Percentiles rank a stretch among this genome's conserved stretches.
Evolutionary conservation across 2,888 invertebrate species (phyloP).

Genomic region (Drosophila aldrichi): DNA sequence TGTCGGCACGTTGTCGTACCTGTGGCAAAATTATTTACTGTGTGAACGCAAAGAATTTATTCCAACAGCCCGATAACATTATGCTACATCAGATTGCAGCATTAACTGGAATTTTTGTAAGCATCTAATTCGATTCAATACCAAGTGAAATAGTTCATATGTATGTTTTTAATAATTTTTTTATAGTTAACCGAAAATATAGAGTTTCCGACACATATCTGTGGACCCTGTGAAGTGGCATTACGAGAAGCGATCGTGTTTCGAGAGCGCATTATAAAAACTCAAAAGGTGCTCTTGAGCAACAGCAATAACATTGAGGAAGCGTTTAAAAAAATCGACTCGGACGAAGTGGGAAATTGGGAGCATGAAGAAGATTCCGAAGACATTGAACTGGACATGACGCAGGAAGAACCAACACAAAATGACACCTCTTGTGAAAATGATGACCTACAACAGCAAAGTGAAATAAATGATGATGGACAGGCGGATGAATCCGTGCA

Average conservation of each 20-base stretch:
- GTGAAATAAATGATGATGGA: neutral
- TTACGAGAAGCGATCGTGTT: constrained; percentile 59
- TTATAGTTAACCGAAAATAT: constrained; percentile 42
- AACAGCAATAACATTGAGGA: constrained; percentile 15
- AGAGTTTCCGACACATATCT: constrained; percentile 54
- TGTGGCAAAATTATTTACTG: constrained; percentile 66
- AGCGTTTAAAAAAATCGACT: constrained; percentile 39
- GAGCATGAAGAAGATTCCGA: neutral
- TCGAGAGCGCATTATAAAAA: constrained; percentile 63
- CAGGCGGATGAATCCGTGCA: neutral
- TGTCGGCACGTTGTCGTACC: constrained; percentile 61
- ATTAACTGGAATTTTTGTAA: constrained; percentile 65
- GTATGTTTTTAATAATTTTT: neutral
- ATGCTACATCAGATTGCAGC: constrained; percentile 68
- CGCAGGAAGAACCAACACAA: constrained; percentile 17
- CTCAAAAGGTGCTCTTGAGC: constrained; percentile 54
- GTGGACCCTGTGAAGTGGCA: constrained; percentile 60
- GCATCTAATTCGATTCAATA: constrained; percentile 4
- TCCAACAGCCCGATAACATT: constrained; percentile 50
- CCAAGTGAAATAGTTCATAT: neutral
- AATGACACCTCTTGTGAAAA: constrained; percentile 2
- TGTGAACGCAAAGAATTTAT: constrained; percentile 46
- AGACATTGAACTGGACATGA: neutral
- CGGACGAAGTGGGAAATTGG: constrained; percentile 26
- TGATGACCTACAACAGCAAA: neutral